Percentiles rank a stretch among this genome's conserved stretches.
phyloP scores from a whole-genome alignment of 2,113 vertebrate genomes.

The Nibea coibor region DNA sequence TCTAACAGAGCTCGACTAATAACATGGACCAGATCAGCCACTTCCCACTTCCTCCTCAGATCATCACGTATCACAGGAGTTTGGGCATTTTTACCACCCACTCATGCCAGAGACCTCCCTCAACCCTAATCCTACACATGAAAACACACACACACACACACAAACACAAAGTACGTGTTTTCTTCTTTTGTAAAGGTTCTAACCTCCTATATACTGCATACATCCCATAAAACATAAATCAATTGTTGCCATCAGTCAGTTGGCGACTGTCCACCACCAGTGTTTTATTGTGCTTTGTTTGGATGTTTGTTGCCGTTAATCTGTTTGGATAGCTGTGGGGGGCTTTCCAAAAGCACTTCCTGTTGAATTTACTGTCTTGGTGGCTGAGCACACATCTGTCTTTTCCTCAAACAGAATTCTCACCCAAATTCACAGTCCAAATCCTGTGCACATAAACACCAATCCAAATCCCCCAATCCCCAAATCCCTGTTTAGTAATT shows the following conservation, averaged over 20 bases:
- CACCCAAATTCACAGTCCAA: slow-evolving; percentile 69
- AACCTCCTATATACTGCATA: slow-evolving; percentile 20
- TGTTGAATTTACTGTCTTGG: slow-evolving; percentile 77
- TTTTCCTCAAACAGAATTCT: slow-evolving; percentile 78
- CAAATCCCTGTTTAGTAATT: slow-evolving; percentile 65
- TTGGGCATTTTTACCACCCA: slow-evolving; percentile 67
- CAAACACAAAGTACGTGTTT: slow-evolving; percentile 2
- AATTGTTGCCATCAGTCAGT: slow-evolving; percentile 68
- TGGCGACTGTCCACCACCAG: slow-evolving; percentile 58
- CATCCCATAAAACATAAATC: slow-evolving; percentile 57
- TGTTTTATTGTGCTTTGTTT: slow-evolving; percentile 72
- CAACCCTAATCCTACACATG: slow-evolving; percentile 57
- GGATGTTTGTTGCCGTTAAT: slow-evolving; percentile 77
- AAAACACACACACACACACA: slow-evolving; percentile 38
- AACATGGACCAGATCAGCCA: slow-evolving; percentile 83
- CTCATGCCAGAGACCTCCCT: slow-evolving; percentile 68
- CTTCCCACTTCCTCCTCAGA: slow-evolving; percentile 80
- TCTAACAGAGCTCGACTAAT: slow-evolving; percentile 87
- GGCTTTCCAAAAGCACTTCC: slow-evolving; percentile 75
- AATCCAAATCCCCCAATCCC: slow-evolving; percentile 48
- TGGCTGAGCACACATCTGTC: slow-evolving; percentile 83
- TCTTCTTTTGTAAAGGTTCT: slow-evolving; percentile 20
- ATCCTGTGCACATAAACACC: slow-evolving; percentile 63
- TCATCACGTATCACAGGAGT: slow-evolving; percentile 78
- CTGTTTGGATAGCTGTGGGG: slow-evolving; percentile 80